These are phyloP conservation scores for Mallotus villosus DNA, from an alignment of 2,797 vertebrate genomes.

Conservation along the genomic window DNA sequence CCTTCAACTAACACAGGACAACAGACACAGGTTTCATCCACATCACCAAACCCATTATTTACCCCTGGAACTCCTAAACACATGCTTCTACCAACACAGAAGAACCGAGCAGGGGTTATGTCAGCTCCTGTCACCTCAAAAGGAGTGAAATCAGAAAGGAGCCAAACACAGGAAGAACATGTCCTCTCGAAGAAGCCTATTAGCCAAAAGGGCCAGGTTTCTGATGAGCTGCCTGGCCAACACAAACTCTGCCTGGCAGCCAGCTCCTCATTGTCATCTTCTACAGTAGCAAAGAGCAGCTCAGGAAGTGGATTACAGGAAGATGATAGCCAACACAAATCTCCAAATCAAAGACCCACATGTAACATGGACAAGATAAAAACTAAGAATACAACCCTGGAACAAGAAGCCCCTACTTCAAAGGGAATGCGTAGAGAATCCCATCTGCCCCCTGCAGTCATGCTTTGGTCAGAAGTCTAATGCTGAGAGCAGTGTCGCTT, in stretches of 20 bases:
- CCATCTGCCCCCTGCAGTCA: constrained; percentile 2
- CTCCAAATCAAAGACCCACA: constrained; percentile 27
- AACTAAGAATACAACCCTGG: constrained; percentile 1
- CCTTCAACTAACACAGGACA: not conserved
- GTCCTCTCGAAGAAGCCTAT: constrained; percentile 11
- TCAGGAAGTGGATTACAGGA: constrained; percentile 24
- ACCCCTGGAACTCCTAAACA: constrained; percentile 37
- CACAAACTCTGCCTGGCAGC: constrained; percentile 29
- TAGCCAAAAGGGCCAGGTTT: constrained; percentile 27
- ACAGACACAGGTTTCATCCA: constrained; percentile 7
- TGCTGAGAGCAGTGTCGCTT: not conserved
- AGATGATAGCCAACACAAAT: constrained; percentile 39
- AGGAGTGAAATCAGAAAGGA: constrained; percentile 28
- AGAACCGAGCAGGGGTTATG: constrained; percentile 14
- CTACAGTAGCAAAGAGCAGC: constrained; percentile 25
- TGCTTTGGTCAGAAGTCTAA: not conserved
- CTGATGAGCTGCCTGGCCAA: constrained; percentile 40
- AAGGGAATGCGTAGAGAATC: constrained; percentile 22
- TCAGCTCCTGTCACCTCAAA: constrained; percentile 28
- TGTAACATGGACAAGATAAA: constrained; percentile 18
- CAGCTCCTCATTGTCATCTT: constrained; percentile 16
- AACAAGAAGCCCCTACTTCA: constrained; percentile 11
- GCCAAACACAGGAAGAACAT: constrained; percentile 33
- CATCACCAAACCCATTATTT: constrained; percentile 8
- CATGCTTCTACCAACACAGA: constrained; percentile 30